Base-by-base conservation (phyloP, 2,113 vertebrate species). In the Abramis brama region DNA sequence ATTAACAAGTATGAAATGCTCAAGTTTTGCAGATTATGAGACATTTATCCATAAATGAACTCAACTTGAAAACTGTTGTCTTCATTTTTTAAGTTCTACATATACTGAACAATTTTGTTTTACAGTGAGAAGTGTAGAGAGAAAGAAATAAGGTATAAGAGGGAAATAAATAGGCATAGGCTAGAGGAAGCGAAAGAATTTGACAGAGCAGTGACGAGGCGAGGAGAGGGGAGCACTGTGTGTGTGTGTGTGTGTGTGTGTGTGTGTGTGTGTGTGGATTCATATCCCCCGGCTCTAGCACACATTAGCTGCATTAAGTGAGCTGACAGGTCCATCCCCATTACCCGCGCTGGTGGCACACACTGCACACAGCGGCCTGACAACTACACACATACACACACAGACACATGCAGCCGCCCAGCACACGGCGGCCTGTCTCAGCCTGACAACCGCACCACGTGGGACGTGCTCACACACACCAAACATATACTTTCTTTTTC, bases 251-350 rank as follows among this genome's bases (percentile, higher is more conserved):
- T 90, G 90, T 52, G 88, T 90, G 92, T 92, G 36, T 39, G 89
- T 92, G 91, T 91, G 92, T 93, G 89, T 91, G 89, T 90, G 90
- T 91, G 93, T 92, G 92, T 90, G 91, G 92, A 85, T 84, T 93
- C n/a, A 87, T 94, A 93, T 95, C 94, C 93, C 94, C 92, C 91
- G 93, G 94, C 94, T 82, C 91, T 94, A 92, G 92, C 92, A 94
- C 94, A 95, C 94, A 95, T 95, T 95, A 95, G 93, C 94, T 95
- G 94, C 94, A 95, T 95, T 95, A 95, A 95, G 94, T 93, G 94
- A 94, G 93, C 91, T 94, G 95, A 95, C 95, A 95, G 95, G 93
- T 95, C 93, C 93, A 92, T 94, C 91, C 94, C 92, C 91, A 95
- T 95, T 95, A 95, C 93, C 94, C 93, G 89, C 89, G 89, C 93